A percentile compares a stretch with the other conserved stretches of the same genome.
Evolutionary conservation across 2,888 invertebrate species (phyloP).

Genomic region (Tenthredo scrophulariae): DNA sequence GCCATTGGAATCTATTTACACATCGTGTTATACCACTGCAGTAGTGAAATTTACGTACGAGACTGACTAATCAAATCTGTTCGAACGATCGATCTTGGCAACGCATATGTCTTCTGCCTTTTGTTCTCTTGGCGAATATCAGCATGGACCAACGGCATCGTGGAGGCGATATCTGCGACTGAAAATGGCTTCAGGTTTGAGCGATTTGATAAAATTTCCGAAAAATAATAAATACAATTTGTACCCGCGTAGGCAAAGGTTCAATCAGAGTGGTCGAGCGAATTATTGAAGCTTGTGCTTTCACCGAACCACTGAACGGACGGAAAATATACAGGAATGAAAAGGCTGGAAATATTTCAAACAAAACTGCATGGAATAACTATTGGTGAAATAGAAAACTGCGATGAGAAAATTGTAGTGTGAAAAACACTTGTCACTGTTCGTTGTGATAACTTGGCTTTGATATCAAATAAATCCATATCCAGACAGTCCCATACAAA

Average conservation of each 20-base stretch:
- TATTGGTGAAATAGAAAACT: not conserved
- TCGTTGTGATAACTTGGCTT: not conserved
- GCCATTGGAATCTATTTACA: not conserved
- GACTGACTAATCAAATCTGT: slow-evolving; percentile 8
- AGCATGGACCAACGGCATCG: not conserved
- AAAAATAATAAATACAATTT: not conserved
- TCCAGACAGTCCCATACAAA: not conserved
- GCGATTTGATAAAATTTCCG: not conserved
- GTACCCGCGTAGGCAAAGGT: not conserved
- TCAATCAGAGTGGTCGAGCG: not conserved
- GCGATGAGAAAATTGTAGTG: not conserved
- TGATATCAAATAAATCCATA: not conserved
- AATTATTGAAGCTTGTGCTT: not conserved
- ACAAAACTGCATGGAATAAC: not conserved
- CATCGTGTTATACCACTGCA: not conserved
- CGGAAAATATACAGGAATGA: not conserved
- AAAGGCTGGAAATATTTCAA: not conserved
- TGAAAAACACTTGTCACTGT: not conserved
- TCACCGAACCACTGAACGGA: not conserved
- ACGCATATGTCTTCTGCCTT: not conserved
- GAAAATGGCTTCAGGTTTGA: not conserved
- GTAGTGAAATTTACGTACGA: not conserved
- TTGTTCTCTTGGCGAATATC: not conserved
- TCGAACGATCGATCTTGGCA: slow-evolving; percentile 1
- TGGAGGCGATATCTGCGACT: not conserved